A percentile compares a stretch with the other conserved stretches of the same genome.
Evolutionary conservation across 2,888 invertebrate genomes (phyloP).

Genomic region (Phanerotoma sp.): DNA sequence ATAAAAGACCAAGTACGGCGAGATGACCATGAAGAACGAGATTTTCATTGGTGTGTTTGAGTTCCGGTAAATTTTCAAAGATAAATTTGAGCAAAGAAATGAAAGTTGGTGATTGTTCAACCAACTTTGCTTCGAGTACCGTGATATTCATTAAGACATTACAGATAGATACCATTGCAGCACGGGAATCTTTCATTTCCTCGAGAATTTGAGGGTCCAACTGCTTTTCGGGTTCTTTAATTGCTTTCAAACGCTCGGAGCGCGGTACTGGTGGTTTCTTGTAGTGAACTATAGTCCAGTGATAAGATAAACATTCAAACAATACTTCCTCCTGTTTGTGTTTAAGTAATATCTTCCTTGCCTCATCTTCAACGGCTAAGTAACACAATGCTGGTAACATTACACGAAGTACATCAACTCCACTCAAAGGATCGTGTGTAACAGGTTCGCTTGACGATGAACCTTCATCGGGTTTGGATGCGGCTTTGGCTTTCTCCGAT

Average conservation of each 20-base stretch:
- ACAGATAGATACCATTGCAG: slow-evolving; percentile 85
- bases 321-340: slow-evolving; percentile 79
- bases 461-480: slow-evolving; percentile 48
- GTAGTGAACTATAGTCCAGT: slow-evolving; percentile 85
- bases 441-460: slow-evolving; percentile 45
- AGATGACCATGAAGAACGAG: slow-evolving; percentile 83
- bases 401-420: slow-evolving; percentile 75
- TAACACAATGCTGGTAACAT: slow-evolving; percentile 89
- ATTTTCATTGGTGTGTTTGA: slow-evolving; percentile 81
- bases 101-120: slow-evolving; percentile 76
- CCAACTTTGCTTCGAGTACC: slow-evolving; percentile 81
- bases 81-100: slow-evolving; percentile 81
- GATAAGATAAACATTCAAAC: slow-evolving; percentile 76
- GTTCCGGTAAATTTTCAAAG: slow-evolving; percentile 79
- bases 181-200: slow-evolving; percentile 81
- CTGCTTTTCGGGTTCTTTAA: slow-evolving; percentile 75
- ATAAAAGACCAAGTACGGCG: slow-evolving; percentile 76
- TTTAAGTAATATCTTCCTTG: slow-evolving; percentile 76
- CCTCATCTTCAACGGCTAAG: slow-evolving; percentile 86
- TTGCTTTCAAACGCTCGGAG: slow-evolving; percentile 74
- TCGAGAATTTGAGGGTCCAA: slow-evolving; percentile 73
- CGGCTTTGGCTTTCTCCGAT: slow-evolving; percentile 67
- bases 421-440: slow-evolving; percentile 60
- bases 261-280: slow-evolving; percentile 80
- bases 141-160: slow-evolving; percentile 92